phyloP scores from a whole-genome alignment of 2,888 invertebrate genomes.

The Loripinus fragilis region DNA sequence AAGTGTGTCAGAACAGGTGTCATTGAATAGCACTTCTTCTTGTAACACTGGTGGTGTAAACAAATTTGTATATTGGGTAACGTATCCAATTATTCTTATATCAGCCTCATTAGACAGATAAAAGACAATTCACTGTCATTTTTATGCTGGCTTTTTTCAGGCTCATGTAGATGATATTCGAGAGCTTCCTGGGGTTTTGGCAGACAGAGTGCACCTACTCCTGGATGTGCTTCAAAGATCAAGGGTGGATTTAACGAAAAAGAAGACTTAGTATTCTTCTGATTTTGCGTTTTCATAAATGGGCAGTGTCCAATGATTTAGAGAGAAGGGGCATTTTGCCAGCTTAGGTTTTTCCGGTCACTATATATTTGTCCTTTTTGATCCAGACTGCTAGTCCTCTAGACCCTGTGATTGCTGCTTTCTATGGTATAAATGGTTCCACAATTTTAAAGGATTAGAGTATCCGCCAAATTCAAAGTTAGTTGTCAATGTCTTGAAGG shows the following conservation, averaged over 20 bases:
- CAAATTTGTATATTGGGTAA: not conserved
- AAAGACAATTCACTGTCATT: too few relatives aligned
- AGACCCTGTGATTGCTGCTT: constrained; percentile 27
- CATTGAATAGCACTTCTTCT: too few relatives aligned
- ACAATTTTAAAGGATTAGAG: constrained; percentile 21
- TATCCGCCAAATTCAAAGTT: constrained; percentile 24
- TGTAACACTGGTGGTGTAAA: not conserved
- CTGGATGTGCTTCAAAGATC: constrained; percentile 27
- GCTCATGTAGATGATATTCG: constrained; percentile 18
- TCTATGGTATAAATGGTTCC: constrained; percentile 35
- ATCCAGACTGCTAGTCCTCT: constrained; percentile 29
- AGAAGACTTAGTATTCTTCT: constrained; percentile 9
- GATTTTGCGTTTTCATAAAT: constrained; percentile 22
- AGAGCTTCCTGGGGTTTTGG: constrained; percentile 22
- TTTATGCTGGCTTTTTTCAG: constrained; percentile 21
- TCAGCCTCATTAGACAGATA: too few relatives aligned
- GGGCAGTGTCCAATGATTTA: constrained; percentile 21
- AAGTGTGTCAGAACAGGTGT: too few relatives aligned
- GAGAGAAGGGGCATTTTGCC: too few relatives aligned
- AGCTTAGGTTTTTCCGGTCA: constrained; percentile 21
- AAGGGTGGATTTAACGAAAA: constrained; percentile 12
- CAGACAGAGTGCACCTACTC: constrained; percentile 37
- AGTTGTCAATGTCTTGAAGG: constrained; percentile 36
- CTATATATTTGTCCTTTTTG: constrained; percentile 33
- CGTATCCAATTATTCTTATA: too few relatives aligned